Conservation (phyloP, 2,113 vertebrate genomes). For the Anoura caudifer region DNA sequence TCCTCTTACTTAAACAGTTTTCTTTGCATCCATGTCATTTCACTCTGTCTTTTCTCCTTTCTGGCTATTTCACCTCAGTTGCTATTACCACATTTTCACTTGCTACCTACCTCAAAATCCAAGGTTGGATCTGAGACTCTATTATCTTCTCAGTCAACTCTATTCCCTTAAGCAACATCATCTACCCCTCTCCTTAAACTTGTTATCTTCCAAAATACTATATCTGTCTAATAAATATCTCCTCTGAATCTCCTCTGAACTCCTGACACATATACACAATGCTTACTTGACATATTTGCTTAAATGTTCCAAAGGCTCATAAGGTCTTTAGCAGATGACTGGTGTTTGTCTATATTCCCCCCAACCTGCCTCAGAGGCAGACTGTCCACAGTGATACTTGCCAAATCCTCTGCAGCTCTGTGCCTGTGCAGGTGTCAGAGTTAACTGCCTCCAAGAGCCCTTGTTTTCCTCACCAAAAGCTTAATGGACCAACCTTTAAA, state of each 20-base stretch:
- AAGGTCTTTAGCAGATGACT: neutral
- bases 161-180: neutral
- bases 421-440: neutral
- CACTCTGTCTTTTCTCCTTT: neutral
- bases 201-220: neutral
- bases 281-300: neutral
- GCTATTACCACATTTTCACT: neutral
- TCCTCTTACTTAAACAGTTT: neutral
- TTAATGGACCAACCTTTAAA: neutral
- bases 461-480: neutral
- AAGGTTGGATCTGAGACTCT: neutral
- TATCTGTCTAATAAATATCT: neutral
- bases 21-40: neutral
- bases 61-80: neutral
- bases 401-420: neutral
- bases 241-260: neutral
- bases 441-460: neutral
- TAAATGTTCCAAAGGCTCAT: neutral
- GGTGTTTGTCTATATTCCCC: neutral
- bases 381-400: neutral
- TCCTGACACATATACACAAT: neutral
- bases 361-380: no score
- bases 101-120: neutral
- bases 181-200: neutral
- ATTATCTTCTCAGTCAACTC: neutral